Evolutionary conservation across 2,113 vertebrate genomes (phyloP).

Genomic region (Paramisgurnus dabryanus): DNA sequence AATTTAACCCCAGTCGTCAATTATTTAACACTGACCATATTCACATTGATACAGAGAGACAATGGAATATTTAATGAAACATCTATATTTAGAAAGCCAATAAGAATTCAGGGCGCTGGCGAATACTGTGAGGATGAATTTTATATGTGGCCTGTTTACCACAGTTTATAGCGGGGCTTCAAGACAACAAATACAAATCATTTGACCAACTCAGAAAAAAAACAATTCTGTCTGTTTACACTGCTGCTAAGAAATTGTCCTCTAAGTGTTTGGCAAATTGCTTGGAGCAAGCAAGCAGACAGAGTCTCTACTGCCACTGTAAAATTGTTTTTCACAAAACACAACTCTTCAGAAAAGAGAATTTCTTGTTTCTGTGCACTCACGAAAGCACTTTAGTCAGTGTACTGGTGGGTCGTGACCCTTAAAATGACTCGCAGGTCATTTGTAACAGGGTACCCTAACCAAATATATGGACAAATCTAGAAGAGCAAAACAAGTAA

Average conservation of each 20-base stretch:
- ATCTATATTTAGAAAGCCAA: conserved; percentile 39
- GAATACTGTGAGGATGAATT: background rate
- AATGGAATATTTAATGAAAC: conserved; percentile 33
- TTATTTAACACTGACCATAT: conserved; percentile 37
- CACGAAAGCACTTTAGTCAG: background rate
- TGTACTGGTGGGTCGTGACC: too few relatives aligned
- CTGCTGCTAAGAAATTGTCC: background rate
- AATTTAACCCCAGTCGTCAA: conserved; percentile 23
- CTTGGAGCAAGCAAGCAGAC: background rate
- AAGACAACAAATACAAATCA: background rate
- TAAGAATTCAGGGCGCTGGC: background rate
- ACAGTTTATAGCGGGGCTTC: background rate
- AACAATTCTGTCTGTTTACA: background rate
- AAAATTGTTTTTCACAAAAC: background rate
- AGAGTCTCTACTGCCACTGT: background rate
- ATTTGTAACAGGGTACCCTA: too few relatives aligned
- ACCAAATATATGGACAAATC: too few relatives aligned
- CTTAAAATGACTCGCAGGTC: too few relatives aligned
- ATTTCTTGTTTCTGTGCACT: background rate
- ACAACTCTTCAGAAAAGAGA: conserved; percentile 7
- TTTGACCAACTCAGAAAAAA: background rate
- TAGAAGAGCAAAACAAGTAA: too few relatives aligned
- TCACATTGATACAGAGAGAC: conserved; percentile 13
- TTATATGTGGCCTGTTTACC: conserved; percentile 11
- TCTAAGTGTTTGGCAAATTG: conserved; percentile 29